Conservation (phyloP, 2,888 invertebrate species). For the Drosophila aldrichi region DNA sequence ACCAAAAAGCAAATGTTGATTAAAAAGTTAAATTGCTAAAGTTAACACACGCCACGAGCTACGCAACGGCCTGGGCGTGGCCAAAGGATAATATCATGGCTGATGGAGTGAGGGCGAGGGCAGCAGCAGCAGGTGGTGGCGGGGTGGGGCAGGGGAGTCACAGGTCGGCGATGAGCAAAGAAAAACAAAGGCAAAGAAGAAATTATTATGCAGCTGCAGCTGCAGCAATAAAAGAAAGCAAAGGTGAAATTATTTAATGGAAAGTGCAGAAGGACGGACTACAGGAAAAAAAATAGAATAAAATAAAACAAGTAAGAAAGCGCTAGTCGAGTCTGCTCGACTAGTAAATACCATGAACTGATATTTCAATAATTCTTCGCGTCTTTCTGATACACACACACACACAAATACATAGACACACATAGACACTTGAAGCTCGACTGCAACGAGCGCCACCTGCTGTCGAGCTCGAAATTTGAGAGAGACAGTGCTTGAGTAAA, state of each 20-base stretch:
- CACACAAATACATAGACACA: too few species aligned
- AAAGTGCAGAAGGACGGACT: constrained; percentile 46
- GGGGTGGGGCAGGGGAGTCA: constrained; percentile 3
- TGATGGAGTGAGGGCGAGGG: background rate
- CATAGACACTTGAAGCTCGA: too few species aligned
- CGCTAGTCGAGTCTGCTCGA: too few species aligned
- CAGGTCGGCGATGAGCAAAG: constrained; percentile 15
- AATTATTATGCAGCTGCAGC: constrained; percentile 73
- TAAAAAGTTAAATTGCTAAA: constrained; percentile 80
- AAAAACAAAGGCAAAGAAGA: constrained; percentile 41
- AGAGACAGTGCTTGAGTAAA: too few species aligned
- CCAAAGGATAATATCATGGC: constrained; percentile 13
- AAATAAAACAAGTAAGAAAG: too few species aligned
- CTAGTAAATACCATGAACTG: too few species aligned
- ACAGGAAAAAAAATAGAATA: constrained; percentile 1
- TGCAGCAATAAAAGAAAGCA: constrained; percentile 59
- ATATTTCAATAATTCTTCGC: too few species aligned
- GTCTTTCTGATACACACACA: too few species aligned
- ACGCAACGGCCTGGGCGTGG: constrained; percentile 20
- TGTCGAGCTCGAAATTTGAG: too few species aligned
- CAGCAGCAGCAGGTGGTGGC: background rate
- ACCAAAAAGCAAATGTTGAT: constrained; percentile 78
- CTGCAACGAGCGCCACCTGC: too few species aligned
- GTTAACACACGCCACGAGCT: constrained; percentile 65
- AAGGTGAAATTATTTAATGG: constrained; percentile 69